Evolutionary conservation across 2,888 invertebrate species (phyloP).

Genomic region (Lasioglossum calceatum): DNA sequence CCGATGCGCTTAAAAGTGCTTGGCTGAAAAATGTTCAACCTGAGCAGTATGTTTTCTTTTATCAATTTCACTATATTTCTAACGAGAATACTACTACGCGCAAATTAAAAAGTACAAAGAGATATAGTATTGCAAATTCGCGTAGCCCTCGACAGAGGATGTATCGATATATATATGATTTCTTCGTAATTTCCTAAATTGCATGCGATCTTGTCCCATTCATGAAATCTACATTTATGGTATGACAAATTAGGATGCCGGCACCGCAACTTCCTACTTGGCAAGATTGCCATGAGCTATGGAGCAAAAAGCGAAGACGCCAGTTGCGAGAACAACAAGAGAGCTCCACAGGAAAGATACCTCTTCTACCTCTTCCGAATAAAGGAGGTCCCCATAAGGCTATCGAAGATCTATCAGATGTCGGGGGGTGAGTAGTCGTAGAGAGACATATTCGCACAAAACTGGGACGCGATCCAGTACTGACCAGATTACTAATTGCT

Average conservation of each 20-base stretch:
- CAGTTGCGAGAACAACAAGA: conserved; percentile 92
- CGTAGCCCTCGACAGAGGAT: background rate
- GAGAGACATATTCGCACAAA: conserved; percentile 70
- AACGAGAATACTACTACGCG: conserved; percentile 12
- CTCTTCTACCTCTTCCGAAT: conserved; percentile 80
- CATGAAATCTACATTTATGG: conserved; percentile 38
- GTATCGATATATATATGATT: background rate
- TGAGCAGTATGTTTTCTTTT: conserved; percentile 89
- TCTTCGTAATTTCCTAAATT: conserved; percentile 35
- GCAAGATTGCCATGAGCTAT: conserved; percentile 99
- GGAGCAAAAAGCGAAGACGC: conserved; percentile 97
- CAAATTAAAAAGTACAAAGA: conserved; percentile 19
- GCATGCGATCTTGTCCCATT: conserved; percentile 37
- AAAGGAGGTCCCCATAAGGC: conserved; percentile 82
- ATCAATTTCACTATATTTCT: conserved; percentile 30
- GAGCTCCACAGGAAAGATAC: conserved; percentile 77
- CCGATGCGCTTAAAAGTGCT: conserved; percentile 95
- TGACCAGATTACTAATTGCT: conserved; percentile 73
- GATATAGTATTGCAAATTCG: conserved; percentile 7
- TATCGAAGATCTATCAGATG: conserved; percentile 85
- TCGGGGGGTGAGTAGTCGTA: conserved; percentile 86
- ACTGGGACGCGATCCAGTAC: conserved; percentile 64
- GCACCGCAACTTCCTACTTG: conserved; percentile 95
- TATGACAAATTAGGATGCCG: conserved; percentile 88
- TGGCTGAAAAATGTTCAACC: conserved; percentile 97